phyloP scores from a whole-genome alignment of 2,113 vertebrate genomes.

The Poeciliopsis occidentalis region DNA sequence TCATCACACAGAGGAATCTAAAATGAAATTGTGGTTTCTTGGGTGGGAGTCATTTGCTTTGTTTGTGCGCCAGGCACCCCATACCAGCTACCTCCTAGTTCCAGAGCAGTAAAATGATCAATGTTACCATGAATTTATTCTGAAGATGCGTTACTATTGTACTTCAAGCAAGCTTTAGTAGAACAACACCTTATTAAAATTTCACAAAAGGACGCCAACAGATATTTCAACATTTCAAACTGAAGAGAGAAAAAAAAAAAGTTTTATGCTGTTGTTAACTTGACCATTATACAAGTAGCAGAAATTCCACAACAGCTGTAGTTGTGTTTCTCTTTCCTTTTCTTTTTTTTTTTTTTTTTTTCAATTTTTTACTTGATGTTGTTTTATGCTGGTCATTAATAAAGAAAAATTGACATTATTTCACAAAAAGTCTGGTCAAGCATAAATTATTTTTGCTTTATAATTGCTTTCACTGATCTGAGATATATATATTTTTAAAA shows the following conservation, averaged over 20 bases:
- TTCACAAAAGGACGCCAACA: slow-evolving; percentile 1
- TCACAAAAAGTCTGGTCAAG: not conserved
- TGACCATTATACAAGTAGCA: not conserved
- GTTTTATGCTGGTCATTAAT: not conserved
- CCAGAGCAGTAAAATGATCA: slow-evolving; percentile 3
- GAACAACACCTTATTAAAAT: not conserved
- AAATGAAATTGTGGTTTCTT: not conserved
- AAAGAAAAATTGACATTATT: not conserved
- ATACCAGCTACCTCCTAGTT: not conserved
- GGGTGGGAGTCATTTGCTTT: slow-evolving; percentile 6
- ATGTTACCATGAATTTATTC: slow-evolving; percentile 3
- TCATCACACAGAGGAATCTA: not conserved
- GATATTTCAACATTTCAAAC: not conserved
- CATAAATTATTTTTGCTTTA: not conserved
- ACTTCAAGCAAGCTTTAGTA: slow-evolving; percentile 4
- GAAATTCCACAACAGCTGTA: not conserved
- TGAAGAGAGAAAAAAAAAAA: not conserved
- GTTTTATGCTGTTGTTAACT: not conserved
- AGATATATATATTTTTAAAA: too few relatives aligned
- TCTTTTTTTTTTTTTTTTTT: too few relatives aligned
- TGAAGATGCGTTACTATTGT: not conserved
- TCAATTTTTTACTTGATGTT: not conserved
- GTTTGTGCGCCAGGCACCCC: not conserved
- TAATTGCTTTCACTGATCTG: not conserved
- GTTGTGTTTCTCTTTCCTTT: not conserved